A percentile compares a stretch with the other conserved stretches of the same genome.
These are phyloP conservation scores for Ditula angustiorana DNA, from an alignment of 2,888 invertebrate species.

Conservation along the genomic window DNA sequence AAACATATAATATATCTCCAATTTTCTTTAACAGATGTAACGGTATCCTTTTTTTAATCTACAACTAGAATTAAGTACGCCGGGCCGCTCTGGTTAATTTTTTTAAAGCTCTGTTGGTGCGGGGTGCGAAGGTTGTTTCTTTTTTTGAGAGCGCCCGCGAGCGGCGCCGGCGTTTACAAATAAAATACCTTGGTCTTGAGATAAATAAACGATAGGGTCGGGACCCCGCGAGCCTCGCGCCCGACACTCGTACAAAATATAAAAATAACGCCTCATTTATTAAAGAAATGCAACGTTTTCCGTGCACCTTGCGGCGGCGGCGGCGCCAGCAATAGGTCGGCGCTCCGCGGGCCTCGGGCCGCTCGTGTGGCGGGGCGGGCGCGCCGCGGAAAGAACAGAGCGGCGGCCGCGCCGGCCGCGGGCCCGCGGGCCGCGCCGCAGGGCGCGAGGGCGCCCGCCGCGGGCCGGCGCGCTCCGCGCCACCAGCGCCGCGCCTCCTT, in stretches of 20 bases:
- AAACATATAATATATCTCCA: slow-evolving; percentile 79
- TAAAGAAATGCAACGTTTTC: slow-evolving; percentile 68
- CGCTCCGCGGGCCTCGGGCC: slow-evolving; percentile 42
- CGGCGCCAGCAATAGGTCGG: slow-evolving; percentile 42
- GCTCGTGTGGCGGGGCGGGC: slow-evolving; percentile 40
- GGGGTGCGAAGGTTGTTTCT: slow-evolving; percentile 37
- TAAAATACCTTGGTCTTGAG: slow-evolving; percentile 81
- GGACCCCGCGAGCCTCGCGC: slow-evolving; percentile 53
- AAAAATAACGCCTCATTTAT: slow-evolving; percentile 65
- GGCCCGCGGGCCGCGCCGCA: slow-evolving; percentile 45
- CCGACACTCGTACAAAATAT: slow-evolving; percentile 59
- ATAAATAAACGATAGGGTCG: slow-evolving; percentile 79
- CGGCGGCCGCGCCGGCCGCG: slow-evolving; percentile 48
- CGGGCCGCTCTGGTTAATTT: slow-evolving; percentile 54
- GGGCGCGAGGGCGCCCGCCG: slow-evolving; percentile 49
- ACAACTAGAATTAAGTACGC: slow-evolving; percentile 75
- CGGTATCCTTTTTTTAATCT: slow-evolving; percentile 78
- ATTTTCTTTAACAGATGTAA: slow-evolving; percentile 72
- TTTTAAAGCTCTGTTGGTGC: slow-evolving; percentile 68
- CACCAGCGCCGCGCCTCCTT: slow-evolving; percentile 47
- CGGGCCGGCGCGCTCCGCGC: slow-evolving; percentile 46
- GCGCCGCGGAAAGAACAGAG: background rate
- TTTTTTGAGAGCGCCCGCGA: slow-evolving; percentile 49
- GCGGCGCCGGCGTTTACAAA: slow-evolving; percentile 61
- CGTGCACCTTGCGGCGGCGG: slow-evolving; percentile 47